Base-by-base conservation (phyloP, 2,888 invertebrate genomes). In the Magallana nippona region DNA sequence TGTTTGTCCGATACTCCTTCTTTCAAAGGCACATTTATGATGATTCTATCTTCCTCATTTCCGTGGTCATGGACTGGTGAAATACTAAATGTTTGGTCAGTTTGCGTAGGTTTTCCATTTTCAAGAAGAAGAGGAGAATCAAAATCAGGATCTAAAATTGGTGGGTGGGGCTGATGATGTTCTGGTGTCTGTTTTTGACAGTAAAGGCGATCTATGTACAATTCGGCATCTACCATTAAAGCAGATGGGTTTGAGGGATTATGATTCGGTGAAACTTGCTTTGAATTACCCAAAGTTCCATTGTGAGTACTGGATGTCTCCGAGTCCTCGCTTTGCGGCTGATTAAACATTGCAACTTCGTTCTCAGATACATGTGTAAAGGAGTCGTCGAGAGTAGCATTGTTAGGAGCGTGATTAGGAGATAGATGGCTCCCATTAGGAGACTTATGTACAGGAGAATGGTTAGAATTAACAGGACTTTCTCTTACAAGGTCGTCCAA, bases 401-500 rank as follows among this genome's bases (percentile, higher is more conserved):
- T 78, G n/a, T 78, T 78, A 11, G 56, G 22, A 55, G 63, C 55
- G 22, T 81, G 63, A 10, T 5, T 55, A 11, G 80, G 80, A 55
- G 81, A 81, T 10, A 63, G 17, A 11, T 27, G n/a, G 15, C 13
- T 62, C 5, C 55, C 55, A n/a, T 22, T 56, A 11, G 84, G 83
- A 44, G 88, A 87, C 58, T 87, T 85, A 79, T 88, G 87, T 32
- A 84, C 82, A 55, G 79, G 80, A 78, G 81, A 78, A 17, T 81
- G 85, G 79, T 58, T 86, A 11, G 88, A 85, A 62, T 89, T 87
- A 27, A 89, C 89, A 8, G 92, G 92, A 27, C 88, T 89, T 87
- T 92, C 92, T 79, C 90, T 88, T 5, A 92, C 90, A 60, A 92
- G 90, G 56, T 92, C 90, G 78, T 92, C 90, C 27, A 92, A 82